Percentiles rank a stretch among this genome's conserved stretches.
Conservation (phyloP, 2,888 invertebrate genomes). For the Troides oblongomaculatus region DNA sequence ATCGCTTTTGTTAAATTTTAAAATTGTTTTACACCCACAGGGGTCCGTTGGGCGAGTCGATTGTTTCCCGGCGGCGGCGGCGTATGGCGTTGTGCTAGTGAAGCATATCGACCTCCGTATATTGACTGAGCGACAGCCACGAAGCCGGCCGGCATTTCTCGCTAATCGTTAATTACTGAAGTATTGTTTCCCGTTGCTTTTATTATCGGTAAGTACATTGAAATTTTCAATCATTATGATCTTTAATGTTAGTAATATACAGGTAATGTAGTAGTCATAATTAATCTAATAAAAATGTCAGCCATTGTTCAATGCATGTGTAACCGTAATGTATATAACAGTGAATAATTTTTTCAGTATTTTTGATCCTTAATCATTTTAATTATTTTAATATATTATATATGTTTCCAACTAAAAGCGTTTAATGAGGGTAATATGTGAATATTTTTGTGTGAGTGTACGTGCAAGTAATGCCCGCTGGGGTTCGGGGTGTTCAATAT, state of each 20-base stretch:
- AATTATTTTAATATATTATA: neutral
- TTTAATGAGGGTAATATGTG: neutral
- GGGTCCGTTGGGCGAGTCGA: constrained; percentile 68
- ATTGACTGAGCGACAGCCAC: constrained; percentile 51
- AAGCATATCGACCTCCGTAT: constrained; percentile 66
- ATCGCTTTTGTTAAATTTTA: constrained; percentile 48
- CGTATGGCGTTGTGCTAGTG: constrained; percentile 52
- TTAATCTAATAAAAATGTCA: neutral
- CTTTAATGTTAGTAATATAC: neutral
- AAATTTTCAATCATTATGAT: neutral
- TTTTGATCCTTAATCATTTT: neutral
- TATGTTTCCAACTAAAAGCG: no score
- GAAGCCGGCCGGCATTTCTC: constrained; percentile 72
- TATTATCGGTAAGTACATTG: constrained; percentile 51
- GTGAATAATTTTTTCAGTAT: neutral
- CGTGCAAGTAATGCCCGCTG: constrained; percentile 24
- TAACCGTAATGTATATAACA: neutral
- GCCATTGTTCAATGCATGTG: neutral
- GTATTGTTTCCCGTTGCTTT: constrained; percentile 46
- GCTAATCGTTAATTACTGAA: constrained; percentile 62
- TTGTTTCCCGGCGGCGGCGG: constrained; percentile 61
- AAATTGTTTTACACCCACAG: constrained; percentile 51
- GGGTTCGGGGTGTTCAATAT: constrained; percentile 29
- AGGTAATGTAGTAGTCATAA: no score
- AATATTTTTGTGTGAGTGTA: neutral